A percentile compares a stretch with the other conserved stretches of the same genome.
Evolutionary conservation across 2,113 vertebrate genomes (phyloP).

Genomic region (Athene cunicularia): DNA sequence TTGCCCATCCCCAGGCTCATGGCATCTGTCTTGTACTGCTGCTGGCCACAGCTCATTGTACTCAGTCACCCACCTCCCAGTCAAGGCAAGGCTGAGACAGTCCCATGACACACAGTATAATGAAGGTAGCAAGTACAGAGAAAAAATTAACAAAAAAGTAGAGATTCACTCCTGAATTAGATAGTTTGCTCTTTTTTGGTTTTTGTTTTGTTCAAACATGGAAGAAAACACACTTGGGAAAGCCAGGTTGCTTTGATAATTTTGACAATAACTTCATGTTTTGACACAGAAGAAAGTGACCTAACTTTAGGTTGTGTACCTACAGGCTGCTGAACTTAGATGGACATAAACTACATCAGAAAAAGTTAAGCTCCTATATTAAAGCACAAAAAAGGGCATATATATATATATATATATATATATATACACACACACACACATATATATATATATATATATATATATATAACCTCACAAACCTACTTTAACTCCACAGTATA

Average conservation of each 20-base stretch:
- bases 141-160: neutral
- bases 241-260: neutral
- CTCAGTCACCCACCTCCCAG: neutral
- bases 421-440: too few species aligned
- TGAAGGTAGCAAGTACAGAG: neutral
- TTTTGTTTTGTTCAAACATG: neutral
- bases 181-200: neutral
- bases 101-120: neutral
- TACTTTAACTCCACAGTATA: neutral
- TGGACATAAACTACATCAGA: neutral
- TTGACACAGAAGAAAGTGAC: neutral
- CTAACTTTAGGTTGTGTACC: neutral
- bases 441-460: too few species aligned
- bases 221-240: neutral
- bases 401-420: too few species aligned
- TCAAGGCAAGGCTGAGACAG: neutral
- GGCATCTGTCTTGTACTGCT: neutral
- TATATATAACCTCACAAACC: neutral
- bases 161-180: neutral
- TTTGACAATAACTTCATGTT: neutral
- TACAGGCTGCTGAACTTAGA: neutral
- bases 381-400: accelerated
- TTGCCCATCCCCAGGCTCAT: neutral
- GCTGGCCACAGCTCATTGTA: accelerated
- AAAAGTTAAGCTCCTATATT: neutral